phyloP scores from a whole-genome alignment of 2,888 invertebrate species.

The Caradrina clavipalpis region DNA sequence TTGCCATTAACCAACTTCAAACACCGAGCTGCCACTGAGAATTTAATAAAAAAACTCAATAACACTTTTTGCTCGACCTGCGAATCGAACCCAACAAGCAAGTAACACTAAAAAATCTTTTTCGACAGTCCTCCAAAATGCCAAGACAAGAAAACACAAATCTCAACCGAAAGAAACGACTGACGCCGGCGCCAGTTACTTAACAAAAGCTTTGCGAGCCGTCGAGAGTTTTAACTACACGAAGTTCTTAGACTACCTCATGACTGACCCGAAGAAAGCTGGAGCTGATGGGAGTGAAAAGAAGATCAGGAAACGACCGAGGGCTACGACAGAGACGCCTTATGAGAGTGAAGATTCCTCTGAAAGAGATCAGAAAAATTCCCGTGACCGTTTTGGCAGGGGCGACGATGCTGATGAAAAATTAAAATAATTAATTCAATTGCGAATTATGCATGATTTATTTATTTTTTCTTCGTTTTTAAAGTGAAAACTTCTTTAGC shows the following conservation, averaged over 20 bases:
- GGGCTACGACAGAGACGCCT: neutral
- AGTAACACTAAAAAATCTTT: neutral
- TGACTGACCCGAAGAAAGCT: neutral
- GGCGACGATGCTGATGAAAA: too few relatives aligned
- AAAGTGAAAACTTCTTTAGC: too few relatives aligned
- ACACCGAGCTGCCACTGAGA: too few relatives aligned
- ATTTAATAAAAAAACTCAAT: too few relatives aligned
- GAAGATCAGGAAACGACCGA: neutral
- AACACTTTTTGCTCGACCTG: too few relatives aligned
- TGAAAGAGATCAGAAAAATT: too few relatives aligned
- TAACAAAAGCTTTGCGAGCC: neutral
- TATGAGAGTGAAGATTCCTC: neutral
- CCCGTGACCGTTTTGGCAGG: too few relatives aligned
- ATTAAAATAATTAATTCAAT: too few relatives aligned
- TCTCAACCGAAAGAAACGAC: neutral
- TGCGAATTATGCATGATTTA: too few relatives aligned
- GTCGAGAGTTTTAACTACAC: neutral
- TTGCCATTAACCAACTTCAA: too few relatives aligned
- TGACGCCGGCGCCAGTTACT: neutral
- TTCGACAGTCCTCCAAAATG: slow-evolving; percentile 26
- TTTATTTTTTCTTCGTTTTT: too few relatives aligned
- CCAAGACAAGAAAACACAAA: neutral
- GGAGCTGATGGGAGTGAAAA: neutral
- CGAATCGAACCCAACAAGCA: too few relatives aligned
- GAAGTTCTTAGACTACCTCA: neutral